Evolutionary conservation across 2,888 invertebrate genomes (phyloP).

Genomic region (Apamea sordens): DNA sequence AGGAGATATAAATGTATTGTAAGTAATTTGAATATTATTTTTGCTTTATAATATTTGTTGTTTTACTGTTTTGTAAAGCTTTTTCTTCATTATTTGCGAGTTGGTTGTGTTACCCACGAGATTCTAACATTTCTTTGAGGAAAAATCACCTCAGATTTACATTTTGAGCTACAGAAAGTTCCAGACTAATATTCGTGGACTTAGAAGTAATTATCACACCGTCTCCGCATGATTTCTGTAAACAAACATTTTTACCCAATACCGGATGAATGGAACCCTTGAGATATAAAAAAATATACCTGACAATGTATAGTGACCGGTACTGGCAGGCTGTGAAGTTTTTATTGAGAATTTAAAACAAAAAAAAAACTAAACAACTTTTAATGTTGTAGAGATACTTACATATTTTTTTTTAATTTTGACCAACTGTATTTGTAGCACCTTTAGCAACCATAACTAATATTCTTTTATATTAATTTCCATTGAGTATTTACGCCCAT

Average conservation of each 20-base stretch:
- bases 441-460: neutral
- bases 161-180: neutral
- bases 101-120: neutral
- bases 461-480: neutral
- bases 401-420: neutral
- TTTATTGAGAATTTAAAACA: neutral
- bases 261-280: slow-evolving; percentile 23
- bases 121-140: neutral
- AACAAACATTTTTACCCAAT: slow-evolving; percentile 19
- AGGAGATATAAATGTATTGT: slow-evolving; percentile 19
- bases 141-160: neutral
- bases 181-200: neutral
- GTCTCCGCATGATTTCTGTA: neutral
- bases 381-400: neutral
- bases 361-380: neutral
- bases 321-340: slow-evolving; percentile 41
- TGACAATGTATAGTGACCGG: slow-evolving; percentile 3
- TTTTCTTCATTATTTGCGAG: neutral
- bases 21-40: slow-evolving; percentile 24
- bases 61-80: neutral
- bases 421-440: neutral
- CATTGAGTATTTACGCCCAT: neutral
- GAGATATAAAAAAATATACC: neutral
- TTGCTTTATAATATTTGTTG: neutral
- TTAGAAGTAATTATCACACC: slow-evolving; percentile 8